Base-by-base conservation (phyloP, 2,888 invertebrate species). In the Xestia ashworthii region DNA sequence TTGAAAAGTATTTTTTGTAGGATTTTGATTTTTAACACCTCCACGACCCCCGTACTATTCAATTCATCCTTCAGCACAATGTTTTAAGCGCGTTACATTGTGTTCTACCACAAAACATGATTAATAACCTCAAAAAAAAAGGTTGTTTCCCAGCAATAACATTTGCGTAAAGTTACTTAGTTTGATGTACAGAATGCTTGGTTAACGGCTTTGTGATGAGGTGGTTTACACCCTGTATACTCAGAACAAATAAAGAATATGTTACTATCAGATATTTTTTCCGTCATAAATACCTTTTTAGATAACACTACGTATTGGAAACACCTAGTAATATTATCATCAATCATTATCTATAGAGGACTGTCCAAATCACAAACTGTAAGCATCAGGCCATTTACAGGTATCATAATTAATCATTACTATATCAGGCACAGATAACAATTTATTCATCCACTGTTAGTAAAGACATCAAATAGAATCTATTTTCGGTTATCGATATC, bases 401-500 rank as follows among this genome's bases (percentile, higher is more conserved):
- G 72, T 60, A 65, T 81, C 48, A 38, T 50, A 71, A 83, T 78
- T 67, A 78, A 83, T 81, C 67, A 71, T 55, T 67, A 25, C n/a
- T 68, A 8, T 50, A 68, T 44, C 58, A 38, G 44, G 67, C 62
- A 78, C 48, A 71, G 83, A 64, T 81, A 81, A 65, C 62, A 64
- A 41, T 73, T 41, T 64, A 38, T 77, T 77, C 71, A 73, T 64
- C 77, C 71, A 55, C 50, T 44, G 16, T 66, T 74, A 25, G 44
- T 5, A 16, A 44, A 67, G 62, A 32, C n/a, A 53, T 60, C 19
- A 76, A 72, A 67, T 77, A 74, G 53, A 83, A 68, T 86, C 83
- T 86, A 79, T 84, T 86, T 86, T 75, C 46, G 70, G 72, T 58
- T 72, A 69, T 72, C 81, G 53, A 71, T 69, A 68, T 22, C 60